These are phyloP conservation scores for Zaprionus vittiger DNA, from an alignment of 1,140 invertebrate species.

Conservation along the genomic window DNA sequence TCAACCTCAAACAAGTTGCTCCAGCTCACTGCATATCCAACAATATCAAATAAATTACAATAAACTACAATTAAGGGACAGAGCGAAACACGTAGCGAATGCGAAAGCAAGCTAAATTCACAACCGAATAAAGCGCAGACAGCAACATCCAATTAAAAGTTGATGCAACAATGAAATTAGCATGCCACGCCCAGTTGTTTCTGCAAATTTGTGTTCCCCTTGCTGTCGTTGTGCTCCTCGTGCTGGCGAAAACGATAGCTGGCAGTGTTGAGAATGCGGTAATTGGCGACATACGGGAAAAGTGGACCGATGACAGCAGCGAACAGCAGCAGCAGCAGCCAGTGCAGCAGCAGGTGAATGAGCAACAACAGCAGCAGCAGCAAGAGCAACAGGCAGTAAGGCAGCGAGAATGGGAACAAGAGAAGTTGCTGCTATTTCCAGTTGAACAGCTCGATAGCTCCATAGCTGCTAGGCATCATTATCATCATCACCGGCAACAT, in stretches of 20 bases:
- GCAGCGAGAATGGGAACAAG: not conserved
- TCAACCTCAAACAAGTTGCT: not conserved
- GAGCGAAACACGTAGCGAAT: conserved; percentile 24
- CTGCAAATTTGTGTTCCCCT: conserved; percentile 40
- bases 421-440: conserved; percentile 21
- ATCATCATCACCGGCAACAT: conserved; percentile 41
- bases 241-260: conserved; percentile 17
- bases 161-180: conserved; percentile 61
- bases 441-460: conserved; percentile 20
- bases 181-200: conserved; percentile 44
- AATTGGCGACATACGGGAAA: conserved; percentile 67
- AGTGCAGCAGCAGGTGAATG: conserved; percentile 1
- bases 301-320: conserved; percentile 35
- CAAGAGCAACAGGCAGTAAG: not conserved
- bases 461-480: conserved; percentile 32
- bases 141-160: conserved; percentile 26
- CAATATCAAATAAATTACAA: conserved; percentile 22
- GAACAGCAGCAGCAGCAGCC: not conserved
- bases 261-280: conserved; percentile 60
- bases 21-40: conserved; percentile 11
- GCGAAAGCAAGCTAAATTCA: not conserved
- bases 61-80: conserved; percentile 7
- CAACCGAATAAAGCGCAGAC: not conserved
- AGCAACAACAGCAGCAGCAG: not conserved
- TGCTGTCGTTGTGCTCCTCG: conserved; percentile 41